phyloP scores from a whole-genome alignment of 1,140 invertebrate species.

The Ruditapes philippinarum region DNA sequence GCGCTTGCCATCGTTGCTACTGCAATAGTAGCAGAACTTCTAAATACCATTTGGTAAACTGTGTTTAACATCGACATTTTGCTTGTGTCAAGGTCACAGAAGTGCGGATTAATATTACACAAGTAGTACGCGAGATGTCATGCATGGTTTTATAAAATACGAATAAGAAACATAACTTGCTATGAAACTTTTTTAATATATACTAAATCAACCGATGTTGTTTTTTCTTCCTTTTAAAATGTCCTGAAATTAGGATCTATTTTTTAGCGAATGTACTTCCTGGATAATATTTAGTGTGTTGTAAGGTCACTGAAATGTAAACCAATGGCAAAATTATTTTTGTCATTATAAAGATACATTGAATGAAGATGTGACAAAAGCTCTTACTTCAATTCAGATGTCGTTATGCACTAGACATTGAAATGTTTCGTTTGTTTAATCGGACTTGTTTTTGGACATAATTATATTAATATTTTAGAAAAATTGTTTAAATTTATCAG shows the following conservation, averaged over 20 bases:
- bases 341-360: no score
- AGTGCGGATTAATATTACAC: neutral
- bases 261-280: slow-evolving; percentile 26
- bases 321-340: no score
- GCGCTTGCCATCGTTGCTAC: neutral
- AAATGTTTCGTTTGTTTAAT: no score
- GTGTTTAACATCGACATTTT: neutral
- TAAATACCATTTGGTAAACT: neutral
- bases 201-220: neutral
- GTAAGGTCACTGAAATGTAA: neutral
- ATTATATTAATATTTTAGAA: no score
- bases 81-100: neutral
- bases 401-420: no score
- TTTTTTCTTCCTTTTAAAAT: neutral
- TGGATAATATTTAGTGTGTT: neutral
- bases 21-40: neutral
- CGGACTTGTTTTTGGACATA: no score
- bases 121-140: neutral
- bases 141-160: neutral
- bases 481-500: no score
- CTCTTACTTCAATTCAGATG: no score
- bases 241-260: neutral
- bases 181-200: neutral
- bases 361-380: no score
- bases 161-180: neutral